Percentiles rank a stretch among this genome's conserved stretches.
Conservation (phyloP, 1,140 invertebrate species). For the Dufourea novaeangliae region DNA sequence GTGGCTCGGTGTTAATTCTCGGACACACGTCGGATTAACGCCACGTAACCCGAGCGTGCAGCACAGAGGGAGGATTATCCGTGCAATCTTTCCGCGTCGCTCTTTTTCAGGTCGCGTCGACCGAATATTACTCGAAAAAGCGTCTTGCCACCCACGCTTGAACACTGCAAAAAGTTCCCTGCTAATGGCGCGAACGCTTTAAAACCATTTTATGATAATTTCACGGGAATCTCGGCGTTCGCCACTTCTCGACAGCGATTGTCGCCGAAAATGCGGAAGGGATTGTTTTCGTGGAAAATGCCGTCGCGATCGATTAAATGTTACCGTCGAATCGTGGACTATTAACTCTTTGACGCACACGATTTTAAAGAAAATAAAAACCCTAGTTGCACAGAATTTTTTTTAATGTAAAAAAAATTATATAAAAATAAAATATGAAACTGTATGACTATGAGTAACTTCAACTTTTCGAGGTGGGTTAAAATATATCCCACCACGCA, state of each 20-base stretch:
- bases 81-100: not conserved
- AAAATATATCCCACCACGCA: no score
- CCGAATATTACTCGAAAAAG: not conserved
- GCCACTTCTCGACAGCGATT: not conserved
- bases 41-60: not conserved
- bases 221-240: not conserved
- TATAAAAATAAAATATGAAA: no score
- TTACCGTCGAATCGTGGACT: no score
- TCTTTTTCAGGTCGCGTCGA: not conserved
- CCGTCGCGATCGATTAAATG: not conserved
- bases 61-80: not conserved
- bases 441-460: no score
- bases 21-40: constrained; percentile 2
- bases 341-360: no score
- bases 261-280: not conserved
- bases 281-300: not conserved
- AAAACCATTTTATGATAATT: not conserved
- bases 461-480: no score
- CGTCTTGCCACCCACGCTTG: not conserved
- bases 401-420: no score
- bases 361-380: no score
- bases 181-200: not conserved
- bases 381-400: no score
- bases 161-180: not conserved
- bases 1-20: constrained; percentile 2